Conservation (phyloP, 2,113 vertebrate species). For the Formicarius rufipectus region DNA sequence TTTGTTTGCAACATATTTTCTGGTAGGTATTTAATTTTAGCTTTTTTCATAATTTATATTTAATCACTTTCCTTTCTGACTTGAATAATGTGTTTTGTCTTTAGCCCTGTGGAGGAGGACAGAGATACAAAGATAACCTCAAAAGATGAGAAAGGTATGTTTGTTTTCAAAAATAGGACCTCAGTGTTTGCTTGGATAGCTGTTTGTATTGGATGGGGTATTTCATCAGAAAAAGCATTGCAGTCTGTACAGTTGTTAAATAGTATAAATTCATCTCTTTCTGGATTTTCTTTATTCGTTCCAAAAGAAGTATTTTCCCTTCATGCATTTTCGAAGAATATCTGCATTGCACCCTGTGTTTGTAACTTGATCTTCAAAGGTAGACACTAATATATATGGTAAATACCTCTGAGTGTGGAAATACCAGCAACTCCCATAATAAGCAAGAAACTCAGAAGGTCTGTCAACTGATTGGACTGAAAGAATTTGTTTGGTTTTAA, state of each 20-base stretch:
- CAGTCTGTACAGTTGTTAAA: neutral
- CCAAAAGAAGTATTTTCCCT: neutral
- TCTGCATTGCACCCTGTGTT: neutral
- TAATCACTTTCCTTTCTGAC: neutral
- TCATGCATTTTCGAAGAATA: neutral
- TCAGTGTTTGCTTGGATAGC: neutral
- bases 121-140: conserved; percentile 80
- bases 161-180: neutral
- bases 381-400: neutral
- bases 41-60: conserved; percentile 1
- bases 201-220: neutral
- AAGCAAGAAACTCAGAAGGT: neutral
- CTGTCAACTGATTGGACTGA: neutral
- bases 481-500: neutral
- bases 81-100: conserved; percentile 78
- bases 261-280: neutral
- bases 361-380: neutral
- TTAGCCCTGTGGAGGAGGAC: conserved; percentile 84
- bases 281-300: neutral
- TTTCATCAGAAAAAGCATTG: neutral
- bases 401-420: neutral
- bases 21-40: conserved; percentile 79
- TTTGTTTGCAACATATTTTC: conserved; percentile 67
- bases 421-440: neutral
- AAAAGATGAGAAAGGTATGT: conserved; percentile 93